Evolutionary conservation across 2,888 invertebrate species (phyloP), one percentile per base, ranked within the genome.

Genomic region (Baronia brevicornis): DNA sequence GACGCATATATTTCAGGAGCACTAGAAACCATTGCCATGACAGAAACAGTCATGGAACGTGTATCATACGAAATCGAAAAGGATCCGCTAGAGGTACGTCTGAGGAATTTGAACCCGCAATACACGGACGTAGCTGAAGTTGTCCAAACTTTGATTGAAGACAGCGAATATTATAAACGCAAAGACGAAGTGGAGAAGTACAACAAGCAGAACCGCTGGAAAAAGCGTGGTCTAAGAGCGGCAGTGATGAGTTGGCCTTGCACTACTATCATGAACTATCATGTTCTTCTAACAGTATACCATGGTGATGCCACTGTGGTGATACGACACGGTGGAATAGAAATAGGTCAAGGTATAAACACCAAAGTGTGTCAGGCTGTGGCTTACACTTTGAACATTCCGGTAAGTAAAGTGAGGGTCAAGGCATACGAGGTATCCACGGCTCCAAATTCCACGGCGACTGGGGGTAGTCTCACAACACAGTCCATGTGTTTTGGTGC

Each of bases 321-420:
- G 1, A 74, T 93, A 7, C 71, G 86, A 1, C 91, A 91, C 44
- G 89, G 88, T 5, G 90, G 89, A 2, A 69, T 88, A 31, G 91
- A 91, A 74, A 86, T 88, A 60, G 93, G 93, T 0, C 93, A 93
- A 78, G 93, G 93, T 3, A 84, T 92, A 28, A 90, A 93, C 42
- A 92, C 92, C 0, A 92, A 92, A 84, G 88, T 86, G 0, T 86
- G 88, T 1, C 92, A 93, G 78, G 88, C 91, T 0, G 89, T 87
- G 28, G 92, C 92, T 0, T 85, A 90, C 46, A 80, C 85, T 1
- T 64, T 94, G 5, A 89, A 88, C 3, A 87, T 93, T 36, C 86
- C 89, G 0, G 37, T 91, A 21, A 80, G 86, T 1, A 72, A 85
- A 57, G 71, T 92, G 4, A 74, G 69, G 9, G 78, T 91, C 0